Evolutionary conservation across 1,140 invertebrate genomes (phyloP).

Genomic region (Drosophila kepulauana): DNA sequence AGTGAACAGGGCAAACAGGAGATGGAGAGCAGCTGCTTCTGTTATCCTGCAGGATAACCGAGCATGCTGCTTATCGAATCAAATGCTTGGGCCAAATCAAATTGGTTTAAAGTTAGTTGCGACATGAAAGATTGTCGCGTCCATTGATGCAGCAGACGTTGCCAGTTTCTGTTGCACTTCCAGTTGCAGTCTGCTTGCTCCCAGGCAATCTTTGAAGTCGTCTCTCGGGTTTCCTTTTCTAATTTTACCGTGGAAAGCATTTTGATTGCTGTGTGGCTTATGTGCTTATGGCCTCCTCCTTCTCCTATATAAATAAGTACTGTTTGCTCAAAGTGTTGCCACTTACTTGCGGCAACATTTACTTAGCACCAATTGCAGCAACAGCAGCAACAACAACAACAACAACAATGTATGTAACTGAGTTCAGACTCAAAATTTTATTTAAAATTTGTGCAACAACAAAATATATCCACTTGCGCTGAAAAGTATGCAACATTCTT

Average conservation of each 20-base stretch:
- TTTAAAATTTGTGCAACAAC: slow-evolving; percentile 61
- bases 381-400: slow-evolving; percentile 57
- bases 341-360: slow-evolving; percentile 80
- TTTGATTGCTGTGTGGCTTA: slow-evolving; percentile 28
- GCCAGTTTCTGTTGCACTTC: neutral
- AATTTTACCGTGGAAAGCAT: slow-evolving; percentile 31
- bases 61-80: slow-evolving; percentile 75
- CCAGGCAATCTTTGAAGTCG: slow-evolving; percentile 7
- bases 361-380: slow-evolving; percentile 69
- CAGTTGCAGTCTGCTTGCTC: neutral
- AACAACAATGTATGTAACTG: slow-evolving; percentile 64
- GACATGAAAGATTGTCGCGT: slow-evolving; percentile 78
- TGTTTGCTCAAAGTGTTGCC: slow-evolving; percentile 59
- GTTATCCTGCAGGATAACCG: slow-evolving; percentile 52
- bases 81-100: slow-evolving; percentile 73
- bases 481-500: slow-evolving; percentile 60
- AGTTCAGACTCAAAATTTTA: slow-evolving; percentile 72
- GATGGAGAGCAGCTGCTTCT: slow-evolving; percentile 1
- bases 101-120: slow-evolving; percentile 79
- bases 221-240: slow-evolving; percentile 16
- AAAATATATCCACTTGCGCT: slow-evolving; percentile 24
- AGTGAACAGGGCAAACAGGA: neutral
- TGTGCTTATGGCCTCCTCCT: slow-evolving; percentile 9
- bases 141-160: slow-evolving; percentile 35
- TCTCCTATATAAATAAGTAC: slow-evolving; percentile 16